Base-by-base conservation (phyloP, 2,113 vertebrate genomes). In the Phylloscopus trochilus region DNA sequence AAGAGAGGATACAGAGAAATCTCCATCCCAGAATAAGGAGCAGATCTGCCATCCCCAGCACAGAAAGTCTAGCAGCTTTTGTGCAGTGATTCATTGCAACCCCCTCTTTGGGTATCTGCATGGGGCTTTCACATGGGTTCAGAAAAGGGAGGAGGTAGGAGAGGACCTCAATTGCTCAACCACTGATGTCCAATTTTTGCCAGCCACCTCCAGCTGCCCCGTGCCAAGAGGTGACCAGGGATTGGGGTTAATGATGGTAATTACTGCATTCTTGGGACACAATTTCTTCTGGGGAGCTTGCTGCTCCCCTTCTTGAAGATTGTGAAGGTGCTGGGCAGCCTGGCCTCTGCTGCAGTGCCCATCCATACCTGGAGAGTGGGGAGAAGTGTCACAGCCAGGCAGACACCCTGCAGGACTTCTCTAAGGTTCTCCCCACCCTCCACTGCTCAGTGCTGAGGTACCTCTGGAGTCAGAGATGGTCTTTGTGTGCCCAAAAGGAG, bases 281-380 rank as follows among this genome's bases (percentile, higher is more conserved):
- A 33, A 0, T 55, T 70, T 76, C 33, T 19, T 41, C 62, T 49
- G 33, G 22, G 37, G 35, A 43, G 7, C 20, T 64, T 67, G 35
- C 55, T 62, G 39, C 15, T 68, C 53, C 30, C 7, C 7, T 73
- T 39, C 21, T 37, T 53, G 31, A 58, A 49, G 52, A 11, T 15
- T 22, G 7, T 39, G 55, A 28, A 7, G 7, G 12, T 58, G 43
- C 49, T 44, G 39, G 90, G 37, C 59, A 55, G 68, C 62, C 66
- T 41, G 18, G 44, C 10, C 0, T 15, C 39, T 2, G 2, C 74
- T 0, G 0, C 2, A 3, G 62, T 24, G 52, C 68, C 58, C 2
- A 1, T 12, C 31, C 1, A 0, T 73, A 19, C 39, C 39, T 43
- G 33, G 9, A 5, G 33, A 31, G 33, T 3, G 6, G 39, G 33